Evolutionary conservation across 1,140 invertebrate genomes (phyloP).

Genomic region (Asobara japonica): DNA sequence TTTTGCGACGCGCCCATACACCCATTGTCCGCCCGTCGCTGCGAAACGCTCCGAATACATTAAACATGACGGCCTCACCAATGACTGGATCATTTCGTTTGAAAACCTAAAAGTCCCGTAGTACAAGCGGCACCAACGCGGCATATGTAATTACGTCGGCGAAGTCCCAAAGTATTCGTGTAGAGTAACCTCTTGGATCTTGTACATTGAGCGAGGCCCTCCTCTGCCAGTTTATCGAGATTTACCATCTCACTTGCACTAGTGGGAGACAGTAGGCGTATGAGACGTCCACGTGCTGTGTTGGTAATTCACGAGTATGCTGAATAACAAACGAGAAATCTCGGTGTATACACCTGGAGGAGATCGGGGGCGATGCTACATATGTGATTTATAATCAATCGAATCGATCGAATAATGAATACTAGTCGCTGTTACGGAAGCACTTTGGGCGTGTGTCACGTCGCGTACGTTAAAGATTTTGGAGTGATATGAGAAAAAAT

Average conservation of each 20-base stretch:
- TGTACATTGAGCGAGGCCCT: neutral
- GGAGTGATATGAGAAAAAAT: too few species aligned
- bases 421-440: neutral
- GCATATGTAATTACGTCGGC: conserved; percentile 45
- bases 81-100: conserved; percentile 44
- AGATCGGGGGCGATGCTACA: neutral
- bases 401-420: conserved; percentile 20
- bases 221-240: neutral
- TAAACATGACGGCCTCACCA: conserved; percentile 40
- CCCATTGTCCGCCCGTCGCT: conserved; percentile 38
- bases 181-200: conserved; percentile 25
- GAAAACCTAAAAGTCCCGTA: conserved; percentile 36
- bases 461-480: neutral
- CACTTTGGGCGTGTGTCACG: neutral
- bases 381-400: conserved; percentile 11
- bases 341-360: neutral
- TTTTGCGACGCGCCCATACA: conserved; percentile 42
- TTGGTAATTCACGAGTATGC: conserved; percentile 25
- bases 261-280: conserved; percentile 22
- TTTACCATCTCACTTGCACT: conserved; percentile 8
- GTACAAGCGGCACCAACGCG: conserved; percentile 29
- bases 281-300: conserved; percentile 20
- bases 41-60: conserved; percentile 44
- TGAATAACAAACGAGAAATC: conserved; percentile 29
- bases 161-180: conserved; percentile 38